Evolutionary conservation across 2,113 vertebrate genomes (phyloP), one percentile per base, ranked within the genome.

Genomic region (Vulpes lagopus): DNA sequence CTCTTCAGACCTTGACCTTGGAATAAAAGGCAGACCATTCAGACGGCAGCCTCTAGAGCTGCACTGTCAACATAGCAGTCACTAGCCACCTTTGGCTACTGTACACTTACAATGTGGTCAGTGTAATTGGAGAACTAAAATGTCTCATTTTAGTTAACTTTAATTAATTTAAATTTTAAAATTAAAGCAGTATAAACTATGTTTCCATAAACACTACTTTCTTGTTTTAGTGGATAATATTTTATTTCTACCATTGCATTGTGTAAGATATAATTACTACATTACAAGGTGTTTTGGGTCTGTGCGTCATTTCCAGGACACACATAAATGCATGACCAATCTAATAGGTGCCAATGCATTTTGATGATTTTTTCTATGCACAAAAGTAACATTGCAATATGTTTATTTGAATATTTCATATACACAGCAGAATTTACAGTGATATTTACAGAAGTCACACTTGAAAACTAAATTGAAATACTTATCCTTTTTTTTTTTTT

Each of bases 321-420:
- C 20, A 78, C 23, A 43, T 19, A 76, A 78, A 83, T 8, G 20
- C 32, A 49, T 38, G 59, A 80, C 53, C 55, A 85, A 35, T 38
- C 59, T 71, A 49, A 60, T 22, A 76, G 3, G 8, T n/a, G 35
- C 22, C 59, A 88, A 38, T 3, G 10, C n/a, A 32, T 59, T 43
- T 74, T 78, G 32, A 85, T 83, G 10, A 59, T 95, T 57, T 96
- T 49, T 20, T 49, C 82, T 62, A 8, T 32, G 19, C 16, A 65
- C 10, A 27, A 10, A 5, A 12, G 1, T 53, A 84, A 92, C 17
- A 74, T n/a, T 59, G 12, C 49, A 27, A 17, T 43, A 35, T 93
- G 23, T 35, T 92, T 73, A 91, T 95, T 65, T 85, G 27, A 78
- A 8, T 93, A 91, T 78, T 97, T 86, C 79, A 65, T 17, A 73